phyloP scores from a whole-genome alignment of 2,888 invertebrate species.

The Cosmia pyralina region DNA sequence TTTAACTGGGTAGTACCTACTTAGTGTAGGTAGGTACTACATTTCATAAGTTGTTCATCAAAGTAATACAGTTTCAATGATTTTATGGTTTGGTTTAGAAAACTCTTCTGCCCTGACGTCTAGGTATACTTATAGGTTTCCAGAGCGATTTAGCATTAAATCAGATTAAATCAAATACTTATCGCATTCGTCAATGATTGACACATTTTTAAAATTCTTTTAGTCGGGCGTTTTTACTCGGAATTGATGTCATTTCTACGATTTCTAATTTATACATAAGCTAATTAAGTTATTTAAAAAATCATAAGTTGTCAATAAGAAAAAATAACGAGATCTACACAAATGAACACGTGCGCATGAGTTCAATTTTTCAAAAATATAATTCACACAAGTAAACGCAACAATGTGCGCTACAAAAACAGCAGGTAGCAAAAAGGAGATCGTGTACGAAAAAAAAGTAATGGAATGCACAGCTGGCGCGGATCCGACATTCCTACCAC shows the following conservation, averaged over 20 bases:
- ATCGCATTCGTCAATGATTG: not conserved
- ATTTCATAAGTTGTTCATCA: not conserved
- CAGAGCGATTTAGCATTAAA: not conserved
- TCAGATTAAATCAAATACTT: not conserved
- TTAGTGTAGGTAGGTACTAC: too few relatives aligned
- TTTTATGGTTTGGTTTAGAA: not conserved
- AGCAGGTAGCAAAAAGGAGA: slow-evolving; percentile 87
- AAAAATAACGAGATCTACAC: not conserved
- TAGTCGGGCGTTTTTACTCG: too few relatives aligned
- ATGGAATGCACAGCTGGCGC: slow-evolving; percentile 89
- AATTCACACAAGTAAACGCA: slow-evolving; percentile 70
- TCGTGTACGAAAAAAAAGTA: slow-evolving; percentile 77
- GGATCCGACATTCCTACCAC: slow-evolving; percentile 83
- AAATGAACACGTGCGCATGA: slow-evolving; percentile 51
- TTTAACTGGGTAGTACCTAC: not conserved
- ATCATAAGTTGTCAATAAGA: not conserved
- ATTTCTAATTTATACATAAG: slow-evolving; percentile 1
- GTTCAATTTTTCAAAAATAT: slow-evolving; percentile 58
- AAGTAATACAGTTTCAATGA: not conserved
- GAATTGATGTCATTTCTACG: not conserved
- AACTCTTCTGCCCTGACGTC: not conserved
- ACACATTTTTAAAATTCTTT: not conserved
- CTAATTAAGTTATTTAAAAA: not conserved
- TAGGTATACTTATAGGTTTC: not conserved
- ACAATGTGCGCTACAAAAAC: slow-evolving; percentile 79